Percentiles rank a stretch among this genome's conserved stretches.
phyloP scores from a whole-genome alignment of 2,113 vertebrate species.

The Charadrius vociferus region DNA sequence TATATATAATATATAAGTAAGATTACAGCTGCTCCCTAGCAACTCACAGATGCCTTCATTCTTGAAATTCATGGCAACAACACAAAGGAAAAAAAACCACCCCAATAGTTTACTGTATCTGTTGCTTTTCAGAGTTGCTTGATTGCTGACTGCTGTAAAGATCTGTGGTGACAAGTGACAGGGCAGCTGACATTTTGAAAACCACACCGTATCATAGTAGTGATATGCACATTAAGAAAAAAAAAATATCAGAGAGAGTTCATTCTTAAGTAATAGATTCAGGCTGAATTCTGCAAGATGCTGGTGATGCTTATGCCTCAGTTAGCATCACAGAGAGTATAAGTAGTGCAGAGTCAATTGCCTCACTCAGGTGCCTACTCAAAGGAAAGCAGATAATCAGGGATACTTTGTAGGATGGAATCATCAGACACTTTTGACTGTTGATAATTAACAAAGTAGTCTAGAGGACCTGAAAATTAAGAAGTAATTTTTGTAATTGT shows the following conservation, averaged over 20 bases:
- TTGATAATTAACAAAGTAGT: background rate
- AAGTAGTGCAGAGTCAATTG: background rate
- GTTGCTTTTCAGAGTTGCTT: background rate
- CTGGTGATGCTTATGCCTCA: background rate
- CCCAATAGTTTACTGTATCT: background rate
- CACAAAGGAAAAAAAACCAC: background rate
- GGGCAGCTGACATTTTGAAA: background rate
- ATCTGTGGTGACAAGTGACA: background rate
- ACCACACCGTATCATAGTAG: background rate
- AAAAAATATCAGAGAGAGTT: background rate
- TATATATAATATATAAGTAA: background rate
- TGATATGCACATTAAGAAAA: background rate
- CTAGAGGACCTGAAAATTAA: slow-evolving; percentile 22
- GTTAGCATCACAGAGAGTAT: background rate
- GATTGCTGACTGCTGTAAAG: background rate
- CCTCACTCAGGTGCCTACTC: background rate
- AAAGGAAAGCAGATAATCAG: background rate
- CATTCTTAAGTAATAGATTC: background rate
- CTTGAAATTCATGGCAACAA: slow-evolving; percentile 45
- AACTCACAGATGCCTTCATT: slow-evolving; percentile 42
- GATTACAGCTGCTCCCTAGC: slow-evolving; percentile 34
- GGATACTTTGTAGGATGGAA: background rate
- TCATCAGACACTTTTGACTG: background rate
- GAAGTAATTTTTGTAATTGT: slow-evolving; percentile 9
- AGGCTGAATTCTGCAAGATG: background rate